A percentile compares a stretch with the other conserved stretches of the same genome.
phyloP scores from a whole-genome alignment of 2,113 vertebrate species.

The Grus americana region DNA sequence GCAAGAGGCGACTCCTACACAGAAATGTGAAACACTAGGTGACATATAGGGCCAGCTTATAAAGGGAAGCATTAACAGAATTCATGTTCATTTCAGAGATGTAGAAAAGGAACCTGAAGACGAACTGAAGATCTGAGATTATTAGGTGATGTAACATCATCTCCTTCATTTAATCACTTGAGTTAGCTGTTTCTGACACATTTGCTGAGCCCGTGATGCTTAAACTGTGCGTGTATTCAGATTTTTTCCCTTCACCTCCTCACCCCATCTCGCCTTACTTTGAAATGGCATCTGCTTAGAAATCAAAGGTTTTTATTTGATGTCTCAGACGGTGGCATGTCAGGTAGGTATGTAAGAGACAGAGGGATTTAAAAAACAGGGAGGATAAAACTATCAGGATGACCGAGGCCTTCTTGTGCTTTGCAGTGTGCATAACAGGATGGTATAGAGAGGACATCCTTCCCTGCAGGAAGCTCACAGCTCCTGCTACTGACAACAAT shows the following conservation, averaged over 20 bases:
- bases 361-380: not conserved
- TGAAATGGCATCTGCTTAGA: constrained; percentile 18
- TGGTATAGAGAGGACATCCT: not conserved
- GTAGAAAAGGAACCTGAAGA: not conserved
- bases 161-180: not conserved
- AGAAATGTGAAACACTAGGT: not conserved
- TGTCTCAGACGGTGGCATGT: not conserved
- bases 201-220: not conserved
- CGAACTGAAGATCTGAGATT: not conserved
- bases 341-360: not conserved
- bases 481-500: not conserved
- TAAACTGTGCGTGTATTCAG: not conserved
- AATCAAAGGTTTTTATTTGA: constrained; percentile 3
- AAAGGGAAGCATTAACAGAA: not conserved
- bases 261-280: not conserved
- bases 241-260: not conserved
- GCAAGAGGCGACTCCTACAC: not conserved
- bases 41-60: not conserved
- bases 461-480: not conserved
- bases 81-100: not conserved
- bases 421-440: not conserved
- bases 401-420: not conserved
- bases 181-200: not conserved
- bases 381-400: not conserved
- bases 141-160: not conserved